These are phyloP conservation scores for Motacilla tschutschensis DNA, from an alignment of 2,113 vertebrate genomes.

Conservation along the genomic window DNA sequence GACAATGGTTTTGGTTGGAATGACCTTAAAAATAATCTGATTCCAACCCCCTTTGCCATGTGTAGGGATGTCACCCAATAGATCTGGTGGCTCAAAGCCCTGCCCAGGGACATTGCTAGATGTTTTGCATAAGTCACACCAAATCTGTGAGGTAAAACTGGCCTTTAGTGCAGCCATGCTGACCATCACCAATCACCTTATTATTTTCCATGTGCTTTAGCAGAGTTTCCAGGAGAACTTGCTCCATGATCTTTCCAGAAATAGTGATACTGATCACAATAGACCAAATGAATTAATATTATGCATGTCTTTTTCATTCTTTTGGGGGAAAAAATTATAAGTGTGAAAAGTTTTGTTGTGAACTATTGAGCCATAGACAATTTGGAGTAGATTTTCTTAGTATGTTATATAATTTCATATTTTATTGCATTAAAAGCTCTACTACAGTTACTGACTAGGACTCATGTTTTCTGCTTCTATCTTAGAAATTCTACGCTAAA, in stretches of 20 bases:
- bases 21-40: background rate
- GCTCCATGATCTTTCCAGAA: background rate
- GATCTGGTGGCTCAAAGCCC: background rate
- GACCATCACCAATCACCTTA: rapidly evolving
- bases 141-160: background rate
- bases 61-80: background rate
- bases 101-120: background rate
- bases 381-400: background rate
- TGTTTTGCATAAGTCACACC: background rate
- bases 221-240: background rate
- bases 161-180: background rate
- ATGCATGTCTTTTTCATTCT: background rate
- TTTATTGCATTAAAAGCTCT: background rate
- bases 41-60: background rate
- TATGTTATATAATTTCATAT: background rate
- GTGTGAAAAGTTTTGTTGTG: background rate
- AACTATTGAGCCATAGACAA: background rate
- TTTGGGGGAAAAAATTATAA: background rate
- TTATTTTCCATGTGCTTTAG: background rate
- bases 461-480: background rate
- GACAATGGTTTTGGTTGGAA: background rate
- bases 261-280: background rate
- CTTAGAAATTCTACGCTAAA: background rate
- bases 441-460: background rate
- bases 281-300: background rate